phyloP scores from a whole-genome alignment of 2,113 vertebrate species.

The Trinectes maculatus region DNA sequence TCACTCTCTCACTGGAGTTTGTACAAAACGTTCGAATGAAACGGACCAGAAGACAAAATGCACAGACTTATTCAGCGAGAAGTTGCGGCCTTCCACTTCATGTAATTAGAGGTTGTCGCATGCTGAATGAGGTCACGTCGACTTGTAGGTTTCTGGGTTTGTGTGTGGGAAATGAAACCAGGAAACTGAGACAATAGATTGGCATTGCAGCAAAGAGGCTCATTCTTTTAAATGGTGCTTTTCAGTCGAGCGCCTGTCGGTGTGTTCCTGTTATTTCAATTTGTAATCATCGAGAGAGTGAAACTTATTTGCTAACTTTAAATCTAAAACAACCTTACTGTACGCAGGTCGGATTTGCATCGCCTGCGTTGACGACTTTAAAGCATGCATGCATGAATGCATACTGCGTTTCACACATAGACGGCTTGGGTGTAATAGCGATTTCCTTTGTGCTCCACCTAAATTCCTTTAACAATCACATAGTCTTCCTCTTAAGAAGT shows the following conservation, averaged over 20 bases:
- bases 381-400: slow-evolving; percentile 18
- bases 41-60: slow-evolving; percentile 46
- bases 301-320: slow-evolving; percentile 31
- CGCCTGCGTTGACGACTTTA: slow-evolving; percentile 28
- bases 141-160: slow-evolving; percentile 76
- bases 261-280: slow-evolving; percentile 72
- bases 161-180: slow-evolving; percentile 79
- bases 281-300: slow-evolving; percentile 54
- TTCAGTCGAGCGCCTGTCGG: slow-evolving; percentile 59
- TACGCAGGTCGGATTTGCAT: slow-evolving; percentile 28
- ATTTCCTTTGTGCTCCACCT: slow-evolving; percentile 70
- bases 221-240: slow-evolving; percentile 71
- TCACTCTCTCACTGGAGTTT: slow-evolving; percentile 79
- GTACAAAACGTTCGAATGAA: slow-evolving; percentile 53
- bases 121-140: slow-evolving; percentile 80
- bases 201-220: slow-evolving; percentile 63
- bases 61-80: slow-evolving; percentile 54
- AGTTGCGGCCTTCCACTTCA: slow-evolving; percentile 77
- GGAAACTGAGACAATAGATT: slow-evolving; percentile 79
- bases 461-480: slow-evolving; percentile 66
- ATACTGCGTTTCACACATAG: slow-evolving; percentile 9
- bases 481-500: slow-evolving; percentile 68
- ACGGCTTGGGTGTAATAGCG: slow-evolving; percentile 40
- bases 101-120: slow-evolving; percentile 92
- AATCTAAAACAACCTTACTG: slow-evolving; percentile 24